phyloP scores from a whole-genome alignment of 2,797 vertebrate species.

The Hippoglossus hippoglossus region DNA sequence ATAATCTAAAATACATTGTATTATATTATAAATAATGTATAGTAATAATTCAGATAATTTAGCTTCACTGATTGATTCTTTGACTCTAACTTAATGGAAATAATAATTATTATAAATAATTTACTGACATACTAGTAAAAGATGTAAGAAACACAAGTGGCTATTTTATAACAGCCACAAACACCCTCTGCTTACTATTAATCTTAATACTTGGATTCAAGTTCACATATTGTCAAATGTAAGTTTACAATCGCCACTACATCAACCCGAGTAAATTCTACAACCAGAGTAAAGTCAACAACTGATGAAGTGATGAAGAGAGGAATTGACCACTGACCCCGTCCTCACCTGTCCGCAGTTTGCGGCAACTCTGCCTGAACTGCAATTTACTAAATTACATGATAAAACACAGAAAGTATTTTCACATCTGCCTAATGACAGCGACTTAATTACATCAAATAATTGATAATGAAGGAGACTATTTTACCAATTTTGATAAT shows the following conservation, averaged over 20 bases:
- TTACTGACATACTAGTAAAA: slow-evolving; percentile 2
- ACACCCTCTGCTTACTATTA: not conserved
- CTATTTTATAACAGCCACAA: slow-evolving; percentile 11
- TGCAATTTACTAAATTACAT: slow-evolving; percentile 84
- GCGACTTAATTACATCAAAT: slow-evolving; percentile 89
- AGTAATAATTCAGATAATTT: not conserved
- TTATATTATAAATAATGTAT: not conserved
- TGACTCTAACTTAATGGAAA: not conserved
- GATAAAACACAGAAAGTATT: slow-evolving; percentile 83
- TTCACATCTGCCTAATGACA: slow-evolving; percentile 86
- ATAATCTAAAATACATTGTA: slow-evolving; percentile 31
- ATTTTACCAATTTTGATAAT: slow-evolving; percentile 94
- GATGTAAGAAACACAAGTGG: slow-evolving; percentile 5
- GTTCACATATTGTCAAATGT: not conserved
- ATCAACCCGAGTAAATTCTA: slow-evolving; percentile 30
- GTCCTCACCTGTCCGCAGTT: slow-evolving; percentile 77
- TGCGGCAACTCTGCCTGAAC: slow-evolving; percentile 63
- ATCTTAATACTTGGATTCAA: slow-evolving; percentile 11
- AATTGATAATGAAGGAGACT: slow-evolving; percentile 90
- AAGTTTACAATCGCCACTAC: slow-evolving; percentile 5
- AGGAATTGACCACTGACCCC: slow-evolving; percentile 70
- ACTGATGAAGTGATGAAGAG: slow-evolving; percentile 57
- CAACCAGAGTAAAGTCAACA: slow-evolving; percentile 62
- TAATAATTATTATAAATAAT: not conserved
- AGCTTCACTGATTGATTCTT: slow-evolving; percentile 6